Evolutionary conservation across 2,888 invertebrate genomes (phyloP).

Genomic region (Scaptomyza caliginosa): DNA sequence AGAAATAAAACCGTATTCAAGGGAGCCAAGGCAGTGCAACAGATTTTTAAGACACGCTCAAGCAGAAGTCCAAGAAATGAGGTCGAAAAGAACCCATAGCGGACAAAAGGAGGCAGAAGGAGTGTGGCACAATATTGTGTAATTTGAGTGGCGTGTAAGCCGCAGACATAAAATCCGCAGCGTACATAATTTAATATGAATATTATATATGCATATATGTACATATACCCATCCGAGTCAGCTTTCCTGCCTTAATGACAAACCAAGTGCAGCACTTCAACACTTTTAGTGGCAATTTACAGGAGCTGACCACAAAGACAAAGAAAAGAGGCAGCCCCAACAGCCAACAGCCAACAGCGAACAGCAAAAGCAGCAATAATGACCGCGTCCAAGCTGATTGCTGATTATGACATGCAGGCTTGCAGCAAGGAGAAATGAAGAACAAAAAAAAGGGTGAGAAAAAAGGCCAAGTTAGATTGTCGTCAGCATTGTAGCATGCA

Average conservation of each 20-base stretch:
- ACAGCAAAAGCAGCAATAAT: constrained; percentile 22
- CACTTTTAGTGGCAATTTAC: constrained; percentile 80
- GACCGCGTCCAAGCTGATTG: constrained; percentile 54
- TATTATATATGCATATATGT: constrained; percentile 61
- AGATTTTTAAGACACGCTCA: not conserved
- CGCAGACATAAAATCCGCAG: constrained; percentile 64
- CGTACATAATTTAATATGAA: constrained; percentile 75
- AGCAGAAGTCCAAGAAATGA: constrained; percentile 21
- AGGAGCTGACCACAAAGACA: constrained; percentile 76
- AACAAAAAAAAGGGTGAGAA: constrained; percentile 42
- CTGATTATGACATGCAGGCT: constrained; percentile 60
- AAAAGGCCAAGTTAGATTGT: constrained; percentile 41
- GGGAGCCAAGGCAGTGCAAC: constrained; percentile 2
- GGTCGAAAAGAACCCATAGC: constrained; percentile 21
- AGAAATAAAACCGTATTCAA: not conserved
- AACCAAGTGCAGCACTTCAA: constrained; percentile 73
- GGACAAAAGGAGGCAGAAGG: not conserved
- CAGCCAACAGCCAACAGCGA: constrained; percentile 3
- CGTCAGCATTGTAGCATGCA: constrained; percentile 46
- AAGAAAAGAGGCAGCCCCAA: constrained; percentile 13
- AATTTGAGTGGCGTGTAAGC: constrained; percentile 77
- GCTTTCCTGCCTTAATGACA: constrained; percentile 59
- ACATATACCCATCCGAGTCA: constrained; percentile 4
- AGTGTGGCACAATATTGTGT: constrained; percentile 26
- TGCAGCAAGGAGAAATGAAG: not conserved